Conservation (phyloP, 1,140 invertebrate species). For the Mizuhopecten yessoensis region DNA sequence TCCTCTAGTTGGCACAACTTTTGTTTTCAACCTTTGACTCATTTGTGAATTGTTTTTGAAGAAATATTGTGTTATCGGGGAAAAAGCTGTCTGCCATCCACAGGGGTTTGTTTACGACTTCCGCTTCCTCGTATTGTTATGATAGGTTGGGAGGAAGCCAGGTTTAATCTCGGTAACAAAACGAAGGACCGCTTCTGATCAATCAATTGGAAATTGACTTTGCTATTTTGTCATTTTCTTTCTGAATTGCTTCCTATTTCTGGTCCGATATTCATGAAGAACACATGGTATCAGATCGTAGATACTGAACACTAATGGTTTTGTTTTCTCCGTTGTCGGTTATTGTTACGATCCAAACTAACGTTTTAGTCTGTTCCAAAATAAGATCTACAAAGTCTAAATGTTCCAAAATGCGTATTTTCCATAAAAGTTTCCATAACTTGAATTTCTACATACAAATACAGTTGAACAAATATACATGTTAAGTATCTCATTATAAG, state of each 20-base stretch:
- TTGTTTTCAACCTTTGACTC: neutral
- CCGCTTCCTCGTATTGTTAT: neutral
- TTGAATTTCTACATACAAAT: no score
- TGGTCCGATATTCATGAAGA: neutral
- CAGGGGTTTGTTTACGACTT: neutral
- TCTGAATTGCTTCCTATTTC: constrained; percentile 6
- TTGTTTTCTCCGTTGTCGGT: no score
- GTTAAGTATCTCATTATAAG: no score
- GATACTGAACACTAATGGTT: no score
- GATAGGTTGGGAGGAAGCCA: constrained; percentile 25
- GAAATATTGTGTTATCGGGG: neutral
- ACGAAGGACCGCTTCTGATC: neutral
- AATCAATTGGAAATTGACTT: neutral
- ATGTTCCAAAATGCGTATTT: no score
- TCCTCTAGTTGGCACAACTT: neutral
- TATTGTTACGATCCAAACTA: no score
- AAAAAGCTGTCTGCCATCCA: neutral
- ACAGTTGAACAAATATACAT: no score
- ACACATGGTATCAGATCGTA: no score
- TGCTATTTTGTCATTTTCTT: neutral
- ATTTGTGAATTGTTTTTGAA: constrained; percentile 10
- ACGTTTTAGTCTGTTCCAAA: no score
- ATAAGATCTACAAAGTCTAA: no score
- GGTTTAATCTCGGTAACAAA: neutral
- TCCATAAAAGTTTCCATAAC: no score